phyloP scores from a whole-genome alignment of 2,113 vertebrate species.

The Corvus moneduloides region DNA sequence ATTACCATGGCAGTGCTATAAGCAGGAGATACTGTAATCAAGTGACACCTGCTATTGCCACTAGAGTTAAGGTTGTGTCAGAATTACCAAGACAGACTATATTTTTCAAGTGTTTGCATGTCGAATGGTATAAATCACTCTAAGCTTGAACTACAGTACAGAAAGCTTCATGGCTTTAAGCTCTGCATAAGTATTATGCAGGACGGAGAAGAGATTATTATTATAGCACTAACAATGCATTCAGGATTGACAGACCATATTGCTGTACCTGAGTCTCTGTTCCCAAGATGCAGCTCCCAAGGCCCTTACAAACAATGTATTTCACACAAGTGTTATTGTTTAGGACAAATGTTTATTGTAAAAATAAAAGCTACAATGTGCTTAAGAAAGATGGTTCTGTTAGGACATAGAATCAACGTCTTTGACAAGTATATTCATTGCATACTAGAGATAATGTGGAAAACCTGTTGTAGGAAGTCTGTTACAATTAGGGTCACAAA shows the following conservation, averaged over 20 bases:
- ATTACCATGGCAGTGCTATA: conserved; percentile 13
- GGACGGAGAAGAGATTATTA: neutral
- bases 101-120: conserved; percentile 13
- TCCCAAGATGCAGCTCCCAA: neutral
- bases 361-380: neutral
- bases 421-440: neutral
- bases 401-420: neutral
- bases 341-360: neutral
- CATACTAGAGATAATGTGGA: neutral
- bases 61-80: neutral
- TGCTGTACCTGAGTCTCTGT: neutral
- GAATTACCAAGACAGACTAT: neutral
- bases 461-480: neutral
- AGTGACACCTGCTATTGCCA: neutral
- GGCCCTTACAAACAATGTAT: neutral
- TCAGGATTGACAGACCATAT: neutral
- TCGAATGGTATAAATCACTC: neutral
- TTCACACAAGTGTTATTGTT: conserved; percentile 36
- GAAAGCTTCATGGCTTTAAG: neutral
- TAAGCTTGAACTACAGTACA: neutral
- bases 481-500: neutral
- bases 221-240: neutral
- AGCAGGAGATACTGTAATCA: neutral
- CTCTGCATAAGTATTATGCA: neutral
- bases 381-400: conserved; percentile 7